Evolutionary conservation across 2,113 vertebrate species (phyloP).

Genomic region (Solea solea): DNA sequence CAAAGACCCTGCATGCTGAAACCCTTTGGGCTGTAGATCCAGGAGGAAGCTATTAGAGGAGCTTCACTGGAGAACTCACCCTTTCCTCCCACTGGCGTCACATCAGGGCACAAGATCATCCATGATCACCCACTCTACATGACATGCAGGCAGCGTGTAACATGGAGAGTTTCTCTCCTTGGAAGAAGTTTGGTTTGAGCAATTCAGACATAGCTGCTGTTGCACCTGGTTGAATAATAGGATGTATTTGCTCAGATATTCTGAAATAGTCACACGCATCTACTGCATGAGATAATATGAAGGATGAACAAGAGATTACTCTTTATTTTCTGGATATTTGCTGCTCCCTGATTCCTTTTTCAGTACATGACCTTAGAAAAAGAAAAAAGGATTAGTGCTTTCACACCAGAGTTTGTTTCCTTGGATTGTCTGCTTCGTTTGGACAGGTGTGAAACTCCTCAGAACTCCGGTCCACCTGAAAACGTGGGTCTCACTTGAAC

Average conservation of each 20-base stretch:
- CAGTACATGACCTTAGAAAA: too few species aligned
- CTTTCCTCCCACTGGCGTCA: slow-evolving; percentile 47
- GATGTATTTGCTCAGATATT: neutral
- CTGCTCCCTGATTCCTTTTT: slow-evolving; percentile 28
- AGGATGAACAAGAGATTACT: neutral
- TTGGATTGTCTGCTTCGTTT: too few species aligned
- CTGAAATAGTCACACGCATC: neutral
- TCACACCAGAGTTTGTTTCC: too few species aligned
- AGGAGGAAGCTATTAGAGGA: slow-evolving; percentile 58
- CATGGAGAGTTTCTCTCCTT: slow-evolving; percentile 29
- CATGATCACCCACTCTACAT: slow-evolving; percentile 44
- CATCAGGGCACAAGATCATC: slow-evolving; percentile 54
- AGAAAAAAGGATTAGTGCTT: too few species aligned
- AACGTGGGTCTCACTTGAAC: too few species aligned
- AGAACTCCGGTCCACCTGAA: too few species aligned
- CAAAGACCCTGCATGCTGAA: slow-evolving; percentile 10
- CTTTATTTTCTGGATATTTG: slow-evolving; percentile 19
- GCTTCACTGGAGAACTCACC: slow-evolving; percentile 30
- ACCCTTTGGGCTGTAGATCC: slow-evolving; percentile 55
- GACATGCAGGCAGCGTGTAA: slow-evolving; percentile 37
- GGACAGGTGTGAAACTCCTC: too few species aligned
- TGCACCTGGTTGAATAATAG: slow-evolving; percentile 9
- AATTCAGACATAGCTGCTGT: slow-evolving; percentile 7
- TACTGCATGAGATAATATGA: neutral
- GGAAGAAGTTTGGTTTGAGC: slow-evolving; percentile 30